Evolutionary conservation across 2,797 vertebrate species (phyloP), one percentile per base, ranked within the genome.

Genomic region (Manis crassicaudata): DNA sequence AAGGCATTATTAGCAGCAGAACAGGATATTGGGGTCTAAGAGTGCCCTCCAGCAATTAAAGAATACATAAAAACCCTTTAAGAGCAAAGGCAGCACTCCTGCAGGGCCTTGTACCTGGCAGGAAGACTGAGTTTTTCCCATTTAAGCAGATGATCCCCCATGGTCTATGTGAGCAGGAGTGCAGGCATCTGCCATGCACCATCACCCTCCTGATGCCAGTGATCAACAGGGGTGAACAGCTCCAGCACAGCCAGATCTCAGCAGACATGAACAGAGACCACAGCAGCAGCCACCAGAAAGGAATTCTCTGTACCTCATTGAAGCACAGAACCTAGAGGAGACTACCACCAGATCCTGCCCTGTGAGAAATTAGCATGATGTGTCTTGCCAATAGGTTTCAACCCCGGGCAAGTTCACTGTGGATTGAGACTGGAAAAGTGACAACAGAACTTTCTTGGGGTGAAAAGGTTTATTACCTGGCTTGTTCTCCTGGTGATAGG

Each of bases 121-220:
- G 14, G 18, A 43, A 60, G 16, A 32, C 1, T 58, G 13, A 10
- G 20, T 12, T 56, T 32, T 54, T 32, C 37, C 17, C 56, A 0
- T 12, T 72, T 52, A 4, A 54, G 60, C 18, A 27, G 46, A 77
- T 1, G 4, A 12, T 12, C 40, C 27, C 2, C 13, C 0, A 1
- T 46, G 29, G 60, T 40, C 73, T 35, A 1, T 0, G 2, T 40
- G 65, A 43, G 54, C 18, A 46, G 29, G 56, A 79, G n/a, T 13
- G 23, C 40, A 81, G 2, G 13, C 46, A 35, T 52, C 29, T 32
- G 84, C 70, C 73, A 3, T 20, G 27, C 4, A 23, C 18, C 10
- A 4, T 18, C 14, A 35, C 14, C 60, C 16, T 29, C 35, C 60
- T 18, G 12, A 37, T 40, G 58, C 75, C 60, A 6, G 12, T 12